Evolutionary conservation across 2,888 invertebrate genomes (phyloP).

Genomic region (Oligia strigilis): DNA sequence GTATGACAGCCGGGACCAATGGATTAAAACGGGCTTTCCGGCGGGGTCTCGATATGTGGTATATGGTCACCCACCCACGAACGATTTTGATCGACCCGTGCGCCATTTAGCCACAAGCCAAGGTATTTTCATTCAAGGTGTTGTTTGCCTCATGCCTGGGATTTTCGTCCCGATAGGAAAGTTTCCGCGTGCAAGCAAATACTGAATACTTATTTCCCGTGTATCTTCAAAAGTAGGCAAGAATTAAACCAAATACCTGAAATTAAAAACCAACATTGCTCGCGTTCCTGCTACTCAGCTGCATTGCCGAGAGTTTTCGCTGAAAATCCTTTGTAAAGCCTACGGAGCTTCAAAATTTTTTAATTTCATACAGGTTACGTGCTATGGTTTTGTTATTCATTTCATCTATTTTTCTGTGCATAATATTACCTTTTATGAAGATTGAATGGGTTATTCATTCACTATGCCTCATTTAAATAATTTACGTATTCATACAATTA

Average conservation of each 20-base stretch:
- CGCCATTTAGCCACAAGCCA: neutral
- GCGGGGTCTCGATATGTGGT: too few relatives aligned
- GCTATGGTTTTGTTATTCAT: constrained; percentile 20
- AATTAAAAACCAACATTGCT: constrained; percentile 22
- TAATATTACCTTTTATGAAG: constrained; percentile 5
- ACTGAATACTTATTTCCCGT: neutral
- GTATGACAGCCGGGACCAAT: neutral
- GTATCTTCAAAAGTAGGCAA: neutral
- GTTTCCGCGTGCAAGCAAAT: too few relatives aligned
- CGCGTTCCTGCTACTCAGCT: neutral
- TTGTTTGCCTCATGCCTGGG: too few relatives aligned
- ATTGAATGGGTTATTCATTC: constrained; percentile 18
- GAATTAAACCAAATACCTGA: neutral
- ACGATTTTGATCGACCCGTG: neutral
- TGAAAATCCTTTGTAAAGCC: constrained; percentile 28
- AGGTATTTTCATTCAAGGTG: neutral
- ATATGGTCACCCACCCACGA: too few relatives aligned
- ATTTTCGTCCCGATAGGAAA: neutral
- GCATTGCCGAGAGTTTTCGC: constrained; percentile 32
- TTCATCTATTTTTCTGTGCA: neutral
- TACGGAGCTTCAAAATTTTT: neutral
- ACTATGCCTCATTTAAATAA: neutral
- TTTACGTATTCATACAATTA: neutral
- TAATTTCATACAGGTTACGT: constrained; percentile 1
- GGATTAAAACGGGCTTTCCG: too few relatives aligned